These are phyloP conservation scores for Lasius fuliginosus DNA, from an alignment of 2,888 invertebrate genomes.

Conservation along the genomic window DNA sequence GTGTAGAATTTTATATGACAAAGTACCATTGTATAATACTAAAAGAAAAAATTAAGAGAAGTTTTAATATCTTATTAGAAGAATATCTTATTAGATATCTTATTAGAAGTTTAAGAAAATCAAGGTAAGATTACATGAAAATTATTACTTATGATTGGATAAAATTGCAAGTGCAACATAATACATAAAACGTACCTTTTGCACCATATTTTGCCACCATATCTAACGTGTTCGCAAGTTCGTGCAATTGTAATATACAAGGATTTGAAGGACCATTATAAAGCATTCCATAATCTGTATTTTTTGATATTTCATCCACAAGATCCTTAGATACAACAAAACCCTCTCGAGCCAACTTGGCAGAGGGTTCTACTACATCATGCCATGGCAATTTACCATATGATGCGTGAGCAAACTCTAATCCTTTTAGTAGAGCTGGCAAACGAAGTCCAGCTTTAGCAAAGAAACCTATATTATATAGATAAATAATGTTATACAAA, in stretches of 20 bases:
- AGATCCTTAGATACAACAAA: constrained; percentile 87
- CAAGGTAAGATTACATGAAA: background rate
- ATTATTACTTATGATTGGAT: background rate
- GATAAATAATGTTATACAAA: background rate
- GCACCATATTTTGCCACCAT: constrained; percentile 86
- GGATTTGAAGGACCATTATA: constrained; percentile 85
- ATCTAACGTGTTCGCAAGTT: constrained; percentile 88
- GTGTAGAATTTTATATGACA: constrained; percentile 75
- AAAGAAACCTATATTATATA: constrained; percentile 66
- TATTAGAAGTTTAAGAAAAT: background rate
- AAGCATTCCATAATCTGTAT: constrained; percentile 83
- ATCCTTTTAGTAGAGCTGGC: constrained; percentile 89
- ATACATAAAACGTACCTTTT: constrained; percentile 78
- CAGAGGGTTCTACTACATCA: constrained; percentile 88
- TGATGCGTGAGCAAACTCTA: constrained; percentile 88
- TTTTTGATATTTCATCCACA: constrained; percentile 85
- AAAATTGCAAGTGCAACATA: constrained; percentile 21
- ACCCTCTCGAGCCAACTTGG: constrained; percentile 88
- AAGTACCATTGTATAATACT: constrained; percentile 85
- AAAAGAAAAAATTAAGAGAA: constrained; percentile 35
- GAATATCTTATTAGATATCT: too few relatives aligned
- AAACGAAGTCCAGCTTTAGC: constrained; percentile 80
- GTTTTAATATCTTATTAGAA: background rate
- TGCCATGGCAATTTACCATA: constrained; percentile 89
- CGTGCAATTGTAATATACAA: constrained; percentile 86